Evolutionary conservation across 2,797 vertebrate species (phyloP), one percentile per base, ranked within the genome.

Genomic region (Halcyon leucocephala): DNA sequence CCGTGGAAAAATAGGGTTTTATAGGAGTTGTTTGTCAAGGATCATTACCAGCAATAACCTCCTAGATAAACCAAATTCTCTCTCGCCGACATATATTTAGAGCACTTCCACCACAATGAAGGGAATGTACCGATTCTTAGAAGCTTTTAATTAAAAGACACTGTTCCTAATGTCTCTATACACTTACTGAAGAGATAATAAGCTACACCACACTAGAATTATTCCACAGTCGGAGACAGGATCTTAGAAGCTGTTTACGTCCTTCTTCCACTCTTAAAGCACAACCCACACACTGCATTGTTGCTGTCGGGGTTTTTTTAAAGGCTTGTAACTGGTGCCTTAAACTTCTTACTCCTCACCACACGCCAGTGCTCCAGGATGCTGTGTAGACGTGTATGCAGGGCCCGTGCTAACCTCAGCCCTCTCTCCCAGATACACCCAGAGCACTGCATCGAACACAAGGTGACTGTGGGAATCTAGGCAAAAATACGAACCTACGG

Each of bases 111-210:
- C 44, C 64, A 82, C 82, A 84, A 2, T 51, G 24, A 85, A 82
- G 31, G 29, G 85, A 80, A 82, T 78, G 86, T 51, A 83, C 49
- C 42, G 51, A 91, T 83, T 60, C 93, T 89, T 28, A 35, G 39
- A 81, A 72, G 61, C 64, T 91, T 91, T 90, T 10, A 91, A 95
- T 88, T 88, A 79, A 89, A 83, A 42, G 54, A 42, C 44, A 46
- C 69, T n/a, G 66, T 86, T 51, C 86, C 48, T 90, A 5, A 74
- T 94, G 58, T 62, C 83, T 49, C 79, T n/a, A 4, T 26, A n/a
- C 22, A 64, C 44, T 64, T 49, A 52, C 62, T 17, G 48, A 72
- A n/a, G 81, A 80, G 62, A 46, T 62, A 82, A 78, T 51, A 60
- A 41, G 26, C 57, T 62, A 51, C 33, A 81, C 7, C 35, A 22